phyloP scores from a whole-genome alignment of 2,113 vertebrate species.

The Antechinus flavipes region DNA sequence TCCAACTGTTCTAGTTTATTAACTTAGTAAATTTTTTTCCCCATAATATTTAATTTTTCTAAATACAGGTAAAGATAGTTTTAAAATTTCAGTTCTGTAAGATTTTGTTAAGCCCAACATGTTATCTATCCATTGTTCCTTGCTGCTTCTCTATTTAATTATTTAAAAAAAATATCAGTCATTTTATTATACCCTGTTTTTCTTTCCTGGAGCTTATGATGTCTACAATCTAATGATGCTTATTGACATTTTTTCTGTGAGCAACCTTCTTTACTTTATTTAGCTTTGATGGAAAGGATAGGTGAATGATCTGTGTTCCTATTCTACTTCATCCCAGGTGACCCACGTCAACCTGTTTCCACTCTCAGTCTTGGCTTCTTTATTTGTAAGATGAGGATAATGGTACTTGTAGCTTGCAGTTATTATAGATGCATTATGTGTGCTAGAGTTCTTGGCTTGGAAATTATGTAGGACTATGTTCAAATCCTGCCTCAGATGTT shows the following conservation, averaged over 20 bases:
- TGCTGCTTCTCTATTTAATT: neutral
- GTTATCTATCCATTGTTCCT: neutral
- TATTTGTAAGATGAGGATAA: neutral
- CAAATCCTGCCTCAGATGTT: no score
- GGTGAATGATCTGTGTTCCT: neutral
- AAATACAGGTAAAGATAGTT: no score
- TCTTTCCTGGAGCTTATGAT: neutral
- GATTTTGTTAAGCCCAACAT: neutral
- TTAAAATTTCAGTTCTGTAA: no score
- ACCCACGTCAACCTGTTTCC: neutral
- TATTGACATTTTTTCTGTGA: neutral
- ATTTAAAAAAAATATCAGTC: neutral
- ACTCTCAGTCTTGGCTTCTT: neutral
- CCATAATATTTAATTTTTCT: no score
- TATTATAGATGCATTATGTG: neutral
- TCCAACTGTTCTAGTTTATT: neutral
- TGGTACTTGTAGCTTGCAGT: neutral
- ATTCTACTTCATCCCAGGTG: neutral
- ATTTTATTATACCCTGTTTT: neutral
- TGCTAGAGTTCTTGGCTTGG: no score
- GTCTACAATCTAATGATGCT: neutral
- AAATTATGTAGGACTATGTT: no score
- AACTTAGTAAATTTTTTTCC: neutral
- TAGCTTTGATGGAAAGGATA: neutral
- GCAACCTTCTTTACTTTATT: neutral